Evolutionary conservation across 1,140 invertebrate genomes (phyloP), one percentile per base, ranked within the genome.

Genomic region (Onthophagus taurus): DNA sequence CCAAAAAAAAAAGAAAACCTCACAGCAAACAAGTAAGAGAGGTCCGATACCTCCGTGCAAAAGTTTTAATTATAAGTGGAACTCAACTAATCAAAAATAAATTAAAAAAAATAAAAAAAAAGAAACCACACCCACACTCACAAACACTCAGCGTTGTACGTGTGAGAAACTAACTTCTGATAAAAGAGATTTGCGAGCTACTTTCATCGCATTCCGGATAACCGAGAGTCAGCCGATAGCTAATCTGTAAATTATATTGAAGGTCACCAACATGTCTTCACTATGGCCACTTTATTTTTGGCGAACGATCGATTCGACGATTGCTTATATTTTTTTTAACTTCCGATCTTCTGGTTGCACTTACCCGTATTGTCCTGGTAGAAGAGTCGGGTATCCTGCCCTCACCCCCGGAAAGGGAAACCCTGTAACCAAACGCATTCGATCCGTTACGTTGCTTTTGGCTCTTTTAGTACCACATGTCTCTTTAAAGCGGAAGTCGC

Each of bases 361-460:
- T 83, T 65, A 84, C 81, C 81, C 80, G 60, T 82, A 83, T 57
- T 81, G 80, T 43, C 78, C 70, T 14, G 76, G 80, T 52, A 84
- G 62, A 24, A 82, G 74, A 23, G 81, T 70, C 34, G 73, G 80
- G 57, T 82, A 83, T 14, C 80, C 80, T 45, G 80, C 69, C 42
- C 79, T 71, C 47, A 81, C 76, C 20, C 78, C 77, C 42, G 67
- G 57, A 57, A 78, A 78, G 52, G 76, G 74, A 65, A 78, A 79
- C 57, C 75, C 75, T 77, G 62, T 33, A 74, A 75, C 37, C 23
- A 45, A n/a, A n/a, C n/a, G n/a, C n/a, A n/a, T n/a, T n/a, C n/a
- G n/a, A n/a, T n/a, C n/a, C n/a, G n/a, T n/a, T n/a, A n/a, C n/a
- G n/a, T n/a, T n/a, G n/a, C n/a, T n/a, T n/a, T n/a, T n/a, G n/a